phyloP scores from a whole-genome alignment of 2,888 invertebrate species.

The Pseudeuparius sepicola region DNA sequence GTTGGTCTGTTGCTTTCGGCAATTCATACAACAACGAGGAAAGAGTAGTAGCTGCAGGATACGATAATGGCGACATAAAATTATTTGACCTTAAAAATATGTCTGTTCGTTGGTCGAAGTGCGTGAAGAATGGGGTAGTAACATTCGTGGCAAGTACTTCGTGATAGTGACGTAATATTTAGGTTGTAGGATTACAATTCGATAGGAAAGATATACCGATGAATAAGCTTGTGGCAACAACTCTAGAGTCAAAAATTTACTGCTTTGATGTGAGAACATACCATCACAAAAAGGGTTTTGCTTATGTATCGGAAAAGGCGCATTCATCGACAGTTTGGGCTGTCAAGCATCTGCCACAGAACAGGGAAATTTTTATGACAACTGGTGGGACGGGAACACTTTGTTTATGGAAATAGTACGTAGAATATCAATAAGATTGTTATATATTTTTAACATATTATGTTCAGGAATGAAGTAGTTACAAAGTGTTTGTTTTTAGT shows the following conservation, averaged over 20 bases:
- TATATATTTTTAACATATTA: too few species aligned
- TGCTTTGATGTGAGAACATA: constrained; percentile 84
- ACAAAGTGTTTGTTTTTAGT: constrained; percentile 37
- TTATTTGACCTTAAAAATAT: constrained; percentile 82
- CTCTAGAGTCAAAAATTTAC: constrained; percentile 82
- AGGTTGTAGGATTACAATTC: constrained; percentile 79
- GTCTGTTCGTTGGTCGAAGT: constrained; percentile 81
- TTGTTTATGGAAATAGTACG: constrained; percentile 92
- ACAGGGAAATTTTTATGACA: constrained; percentile 85
- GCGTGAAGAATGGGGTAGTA: constrained; percentile 77
- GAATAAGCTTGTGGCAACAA: constrained; percentile 90
- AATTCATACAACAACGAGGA: constrained; percentile 83
- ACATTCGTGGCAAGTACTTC: too few species aligned
- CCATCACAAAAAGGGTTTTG: constrained; percentile 79
- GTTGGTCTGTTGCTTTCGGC: constrained; percentile 91
- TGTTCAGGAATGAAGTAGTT: too few species aligned
- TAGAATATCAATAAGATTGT: too few species aligned
- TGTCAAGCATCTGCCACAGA: constrained; percentile 83
- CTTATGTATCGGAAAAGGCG: constrained; percentile 46
- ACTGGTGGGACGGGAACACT: constrained; percentile 86
- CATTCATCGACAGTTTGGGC: constrained; percentile 78
- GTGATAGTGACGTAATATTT: too few species aligned
- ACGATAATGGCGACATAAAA: constrained; percentile 94
- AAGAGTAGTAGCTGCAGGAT: constrained; percentile 80
- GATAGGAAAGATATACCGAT: constrained; percentile 88